Conservation (phyloP, 2,888 invertebrate species). For the Maniola hyperantus region DNA sequence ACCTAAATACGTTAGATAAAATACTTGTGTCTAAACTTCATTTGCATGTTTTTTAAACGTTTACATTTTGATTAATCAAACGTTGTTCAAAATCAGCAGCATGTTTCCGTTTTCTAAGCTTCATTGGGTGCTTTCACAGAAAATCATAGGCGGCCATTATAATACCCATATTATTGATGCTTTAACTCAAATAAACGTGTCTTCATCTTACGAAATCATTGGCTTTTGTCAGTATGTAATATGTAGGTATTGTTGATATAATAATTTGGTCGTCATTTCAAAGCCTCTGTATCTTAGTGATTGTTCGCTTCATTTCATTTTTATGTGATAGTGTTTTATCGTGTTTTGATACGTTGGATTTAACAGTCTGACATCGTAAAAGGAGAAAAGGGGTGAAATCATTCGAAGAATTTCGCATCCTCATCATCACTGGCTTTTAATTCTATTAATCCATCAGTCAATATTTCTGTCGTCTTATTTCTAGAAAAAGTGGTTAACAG, state of each 20-base stretch:
- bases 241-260: no score
- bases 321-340: background rate
- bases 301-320: conserved; percentile 2
- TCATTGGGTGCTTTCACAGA: background rate
- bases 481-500: no score
- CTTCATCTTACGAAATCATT: background rate
- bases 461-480: no score
- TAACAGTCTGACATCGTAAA: conserved; percentile 1
- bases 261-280: conserved; percentile 3
- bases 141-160: background rate
- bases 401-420: no score
- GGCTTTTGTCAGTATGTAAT: background rate
- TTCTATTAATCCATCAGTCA: no score
- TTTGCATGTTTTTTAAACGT: conserved; percentile 6
- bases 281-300: conserved; percentile 1
- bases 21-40: background rate
- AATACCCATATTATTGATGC: background rate
- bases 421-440: background rate
- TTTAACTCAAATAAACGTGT: background rate
- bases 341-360: conserved; percentile 3
- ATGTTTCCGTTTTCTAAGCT: conserved; percentile 1
- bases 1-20: background rate
- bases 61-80: background rate
- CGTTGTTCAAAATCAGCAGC: conserved; percentile 1
- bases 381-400: no score